Base-by-base conservation (phyloP, 2,113 vertebrate species). In the Epinephelus lanceolatus region DNA sequence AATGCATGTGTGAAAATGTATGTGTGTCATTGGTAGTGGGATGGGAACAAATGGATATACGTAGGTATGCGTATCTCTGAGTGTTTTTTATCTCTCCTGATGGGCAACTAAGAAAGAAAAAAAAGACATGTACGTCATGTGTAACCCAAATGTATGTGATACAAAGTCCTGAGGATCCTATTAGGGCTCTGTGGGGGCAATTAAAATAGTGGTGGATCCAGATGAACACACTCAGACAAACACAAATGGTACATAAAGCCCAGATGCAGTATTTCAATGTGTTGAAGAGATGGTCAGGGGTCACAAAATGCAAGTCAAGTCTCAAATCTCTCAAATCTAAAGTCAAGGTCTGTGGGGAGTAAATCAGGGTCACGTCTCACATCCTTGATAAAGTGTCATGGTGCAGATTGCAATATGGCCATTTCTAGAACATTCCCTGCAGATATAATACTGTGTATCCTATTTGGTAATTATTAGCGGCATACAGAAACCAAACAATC, bases 151-250 rank as follows among this genome's bases (percentile, higher is more conserved):
- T 69, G 23, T 56, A 42, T 30, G 69, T 9, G 47, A 71, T 45
- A 62, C 3, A 37, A 52, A 52, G 52, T 76, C 65, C 51, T 68
- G 19, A 7, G 65, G 71, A 65, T 59, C 40, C 63, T 51, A n/a
- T 47, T 23, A 19, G 55, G 71, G 10, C 65, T 87, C 87, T 67
- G 77, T 71, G 90, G 80, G 86, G 83, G 78, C 80, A 88, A 90
- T 90, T 86, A 88, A 82, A 87, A 59, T 25, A 23, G 17, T 47
- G 42, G 27, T 63, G 81, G 80, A 83, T 83, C 27, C 81, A 88
- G 72, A 83, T 71, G 56, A 76, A 78, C 68, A 77, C 73, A 60
- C 66, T 52, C 80, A 62, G 19, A 77, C 68, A 89, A 62, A 73
- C 30, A 65, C 30, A 63, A 49, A 30, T 47, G 23, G 14, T 55